Evolutionary conservation across 2,888 invertebrate species (phyloP).

Genomic region (Aphodius sticticus): DNA sequence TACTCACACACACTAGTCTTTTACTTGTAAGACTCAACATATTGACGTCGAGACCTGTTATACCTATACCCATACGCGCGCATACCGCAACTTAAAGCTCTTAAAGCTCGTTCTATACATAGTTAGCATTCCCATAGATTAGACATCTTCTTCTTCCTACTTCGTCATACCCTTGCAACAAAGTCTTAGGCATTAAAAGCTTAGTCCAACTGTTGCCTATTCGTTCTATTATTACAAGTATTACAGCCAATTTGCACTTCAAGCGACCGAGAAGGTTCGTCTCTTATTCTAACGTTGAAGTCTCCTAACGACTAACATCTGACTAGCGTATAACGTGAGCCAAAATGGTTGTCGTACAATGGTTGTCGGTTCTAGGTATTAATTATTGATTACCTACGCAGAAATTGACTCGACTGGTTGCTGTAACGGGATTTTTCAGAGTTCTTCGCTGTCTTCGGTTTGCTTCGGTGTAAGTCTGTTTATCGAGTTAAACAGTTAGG

Average conservation of each 20-base stretch:
- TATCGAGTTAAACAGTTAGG: background rate
- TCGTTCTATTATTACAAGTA: background rate
- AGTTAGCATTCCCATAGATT: background rate
- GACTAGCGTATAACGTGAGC: background rate
- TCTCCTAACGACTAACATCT: background rate
- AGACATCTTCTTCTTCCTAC: background rate
- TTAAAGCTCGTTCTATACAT: background rate
- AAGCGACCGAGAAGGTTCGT: background rate
- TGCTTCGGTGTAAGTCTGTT: background rate
- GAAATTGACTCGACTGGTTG: background rate
- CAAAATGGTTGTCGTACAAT: background rate
- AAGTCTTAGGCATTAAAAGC: background rate
- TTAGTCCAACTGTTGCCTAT: background rate
- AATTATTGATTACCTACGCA: conserved; percentile 4
- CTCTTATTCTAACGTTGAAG: background rate
- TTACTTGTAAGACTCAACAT: too few species aligned
- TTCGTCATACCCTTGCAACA: background rate
- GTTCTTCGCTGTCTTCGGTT: background rate
- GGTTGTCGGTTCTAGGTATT: background rate
- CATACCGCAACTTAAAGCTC: background rate
- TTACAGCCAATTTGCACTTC: background rate
- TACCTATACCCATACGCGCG: too few species aligned
- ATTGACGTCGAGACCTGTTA: too few species aligned
- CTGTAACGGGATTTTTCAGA: background rate
- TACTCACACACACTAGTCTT: background rate